These are phyloP conservation scores for Pavo muticus DNA, from an alignment of 2,113 vertebrate genomes.

Conservation along the genomic window DNA sequence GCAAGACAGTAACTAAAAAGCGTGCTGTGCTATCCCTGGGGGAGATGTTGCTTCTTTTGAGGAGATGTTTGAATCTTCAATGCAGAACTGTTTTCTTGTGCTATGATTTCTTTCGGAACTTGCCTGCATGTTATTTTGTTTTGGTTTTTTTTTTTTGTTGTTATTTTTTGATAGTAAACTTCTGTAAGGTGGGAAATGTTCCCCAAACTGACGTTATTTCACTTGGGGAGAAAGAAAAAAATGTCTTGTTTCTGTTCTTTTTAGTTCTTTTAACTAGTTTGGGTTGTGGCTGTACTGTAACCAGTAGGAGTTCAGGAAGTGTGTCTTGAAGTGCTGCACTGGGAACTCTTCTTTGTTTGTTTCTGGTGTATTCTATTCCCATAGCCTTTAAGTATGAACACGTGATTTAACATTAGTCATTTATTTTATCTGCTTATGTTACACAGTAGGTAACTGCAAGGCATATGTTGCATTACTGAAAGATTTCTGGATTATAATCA, in stretches of 20 bases:
- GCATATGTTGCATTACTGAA: background rate
- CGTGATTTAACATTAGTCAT: background rate
- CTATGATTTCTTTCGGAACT: background rate
- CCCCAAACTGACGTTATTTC: background rate
- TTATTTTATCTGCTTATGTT: background rate
- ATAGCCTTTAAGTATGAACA: background rate
- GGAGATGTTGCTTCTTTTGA: background rate
- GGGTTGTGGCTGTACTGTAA: background rate
- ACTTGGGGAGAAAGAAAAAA: background rate
- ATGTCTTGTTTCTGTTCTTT: background rate
- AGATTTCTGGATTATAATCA: background rate
- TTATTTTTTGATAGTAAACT: background rate
- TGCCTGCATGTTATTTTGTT: background rate
- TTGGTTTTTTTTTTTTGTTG: too few relatives aligned
- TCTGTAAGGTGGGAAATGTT: background rate
- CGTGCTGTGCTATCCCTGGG: background rate
- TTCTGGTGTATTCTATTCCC: background rate
- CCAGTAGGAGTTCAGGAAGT: background rate
- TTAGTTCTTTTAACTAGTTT: background rate
- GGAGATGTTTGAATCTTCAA: background rate
- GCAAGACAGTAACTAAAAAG: background rate
- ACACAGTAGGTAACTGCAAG: background rate
- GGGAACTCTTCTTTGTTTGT: background rate
- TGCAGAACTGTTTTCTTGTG: background rate
- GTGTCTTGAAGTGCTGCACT: background rate